Evolutionary conservation across 2,113 vertebrate genomes (phyloP), one percentile per base, ranked within the genome.

Genomic region (Choloepus hoffmanni): DNA sequence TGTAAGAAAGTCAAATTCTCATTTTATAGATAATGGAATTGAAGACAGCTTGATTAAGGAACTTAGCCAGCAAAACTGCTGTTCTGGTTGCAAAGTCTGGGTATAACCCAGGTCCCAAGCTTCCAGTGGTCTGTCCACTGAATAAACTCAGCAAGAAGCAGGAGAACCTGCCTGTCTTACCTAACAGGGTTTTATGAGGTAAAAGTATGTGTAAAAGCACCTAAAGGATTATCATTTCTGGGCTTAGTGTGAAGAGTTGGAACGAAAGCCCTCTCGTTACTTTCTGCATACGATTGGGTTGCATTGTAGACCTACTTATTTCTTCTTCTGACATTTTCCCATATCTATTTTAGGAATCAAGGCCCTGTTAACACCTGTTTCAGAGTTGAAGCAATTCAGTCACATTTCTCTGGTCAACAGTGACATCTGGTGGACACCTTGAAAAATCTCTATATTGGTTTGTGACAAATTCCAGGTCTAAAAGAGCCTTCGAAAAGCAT

Each of bases 351-450:
- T 81, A 36, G 70, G 60, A 43, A 94, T 84, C 60, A 58, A 86
- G 30, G 89, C 89, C 48, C 23, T 33, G 23, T 28, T 63, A 48
- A 76, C 43, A 50, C 68, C 85, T 19, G 18, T 79, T 86, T 92
- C 26, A 43, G 3, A 10, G 24, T 19, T 2, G 1, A 72, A 43
- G 24, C 19, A 2, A 16, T 1, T 24, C 43, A 24, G 19, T 81
- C 53, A 43, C 63, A 23, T 82, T 97, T 94, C 72, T 91, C 82
- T 84, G 97, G 94, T 63, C 97, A 97, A 96, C 53, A 96, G 65
- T n/a, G 98, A 40, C 98, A 98, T 85, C 98, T 98, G 97, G 97
- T 98, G 98, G 98, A 50, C 1, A 7, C 0, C 0, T 50, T 4
- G 18, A 85, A 72, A 58, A 79, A 70, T 36, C 14, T 33, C 48